Evolutionary conservation across 2,113 vertebrate genomes (phyloP), one percentile per base, ranked within the genome.

Genomic region (Ursus arctos): DNA sequence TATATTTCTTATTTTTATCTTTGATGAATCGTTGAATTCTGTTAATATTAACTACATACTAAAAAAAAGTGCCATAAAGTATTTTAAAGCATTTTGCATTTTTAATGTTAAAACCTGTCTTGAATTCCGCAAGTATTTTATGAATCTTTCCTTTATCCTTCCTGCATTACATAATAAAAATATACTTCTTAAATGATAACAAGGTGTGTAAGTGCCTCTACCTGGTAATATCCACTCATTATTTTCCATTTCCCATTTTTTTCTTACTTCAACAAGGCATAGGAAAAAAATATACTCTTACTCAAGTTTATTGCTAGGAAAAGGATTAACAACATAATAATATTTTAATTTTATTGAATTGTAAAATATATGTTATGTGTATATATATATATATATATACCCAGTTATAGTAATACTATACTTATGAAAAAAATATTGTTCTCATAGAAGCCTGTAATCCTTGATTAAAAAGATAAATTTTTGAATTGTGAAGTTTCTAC

Each of bases 261-360:
- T 87, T 93, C 55, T 28, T 65, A 77, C 22, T 61, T 94, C 6
- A 79, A 12, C 7, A 72, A n/a, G 3, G 7, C n/a, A 77, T 69
- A 65, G 12, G 15, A 53, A 77, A 12, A 55, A 87, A 80, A 72
- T 69, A 82, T 16, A 88, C 55, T 82, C 22, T 94, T 86, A 40
- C 16, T 43, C n/a, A 61, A 89, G 15, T n/a, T 86, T 85, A 74
- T 95, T 95, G 19, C 36, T 90, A 33, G 12, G 13, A 74, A 83
- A 91, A 90, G 4, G 4, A 86, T 71, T 77, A 6, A 47, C 10
- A 76, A 53, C 22, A 51, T 93, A 57, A 93, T 67, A 86, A 80
- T 80, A 71, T 61, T 95, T 92, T 72, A 85, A 49, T 57, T 33
- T 49, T 91, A 69, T n/a, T 88, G 13, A 63, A 31, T 89, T 71